Conservation (phyloP, 2,113 vertebrate species). For the Benthochromis sp. region DNA sequence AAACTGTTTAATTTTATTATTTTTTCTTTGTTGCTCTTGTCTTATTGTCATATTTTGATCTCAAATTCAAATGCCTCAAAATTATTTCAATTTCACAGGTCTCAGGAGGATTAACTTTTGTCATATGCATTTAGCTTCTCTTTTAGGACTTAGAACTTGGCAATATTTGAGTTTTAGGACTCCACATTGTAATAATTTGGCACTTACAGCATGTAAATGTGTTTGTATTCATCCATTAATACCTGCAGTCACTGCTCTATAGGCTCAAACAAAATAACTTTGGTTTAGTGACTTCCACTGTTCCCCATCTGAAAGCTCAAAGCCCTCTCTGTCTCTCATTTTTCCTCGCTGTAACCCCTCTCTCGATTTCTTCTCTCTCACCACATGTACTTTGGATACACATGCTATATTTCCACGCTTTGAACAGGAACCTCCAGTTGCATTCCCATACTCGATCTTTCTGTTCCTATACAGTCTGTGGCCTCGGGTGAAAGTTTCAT, state of each 20-base stretch:
- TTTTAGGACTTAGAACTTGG: not conserved
- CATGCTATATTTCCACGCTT: not conserved
- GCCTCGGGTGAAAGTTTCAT: slow-evolving; percentile 18
- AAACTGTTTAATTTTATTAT: not conserved
- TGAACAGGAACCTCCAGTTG: not conserved
- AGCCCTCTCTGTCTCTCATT: not conserved
- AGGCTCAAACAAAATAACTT: not conserved
- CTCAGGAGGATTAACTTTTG: not conserved
- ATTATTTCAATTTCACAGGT: rapidly evolving
- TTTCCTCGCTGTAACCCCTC: not conserved
- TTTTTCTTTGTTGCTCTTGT: not conserved
- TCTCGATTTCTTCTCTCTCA: not conserved
- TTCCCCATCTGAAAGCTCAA: not conserved
- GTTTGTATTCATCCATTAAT: not conserved
- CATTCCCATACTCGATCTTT: not conserved
- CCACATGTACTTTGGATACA: not conserved
- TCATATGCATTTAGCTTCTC: not conserved
- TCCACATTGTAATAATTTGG: not conserved
- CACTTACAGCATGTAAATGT: not conserved
- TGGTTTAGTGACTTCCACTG: not conserved
- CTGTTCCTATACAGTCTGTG: not conserved
- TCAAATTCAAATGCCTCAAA: not conserved
- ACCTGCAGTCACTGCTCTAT: not conserved
- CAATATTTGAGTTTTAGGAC: not conserved
- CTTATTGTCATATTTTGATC: not conserved